A percentile compares a stretch with the other conserved stretches of the same genome.
Conservation (phyloP, 1,140 invertebrate species). For the Ceratoteleas bidentatus region DNA sequence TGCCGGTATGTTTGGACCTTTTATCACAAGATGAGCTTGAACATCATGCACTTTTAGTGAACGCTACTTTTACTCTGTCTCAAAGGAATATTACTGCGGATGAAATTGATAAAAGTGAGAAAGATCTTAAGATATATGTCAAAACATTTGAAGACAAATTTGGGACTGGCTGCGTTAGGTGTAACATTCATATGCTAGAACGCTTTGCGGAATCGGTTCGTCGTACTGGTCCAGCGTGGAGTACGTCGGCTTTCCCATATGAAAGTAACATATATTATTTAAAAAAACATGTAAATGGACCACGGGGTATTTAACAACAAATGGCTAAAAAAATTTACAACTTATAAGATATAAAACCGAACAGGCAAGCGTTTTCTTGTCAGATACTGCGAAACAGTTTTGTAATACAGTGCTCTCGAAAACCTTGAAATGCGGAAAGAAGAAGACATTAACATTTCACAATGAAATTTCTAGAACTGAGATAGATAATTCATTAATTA, state of each 20-base stretch:
- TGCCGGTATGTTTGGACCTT: conserved; percentile 8
- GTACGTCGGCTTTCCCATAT: conserved; percentile 55
- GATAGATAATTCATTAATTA: too few relatives aligned
- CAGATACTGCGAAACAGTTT: not conserved
- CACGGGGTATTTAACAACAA: conserved; percentile 51
- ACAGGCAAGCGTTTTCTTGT: not conserved
- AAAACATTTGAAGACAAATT: conserved; percentile 52
- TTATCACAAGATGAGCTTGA: conserved; percentile 32
- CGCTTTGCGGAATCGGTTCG: conserved; percentile 44
- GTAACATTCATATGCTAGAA: conserved; percentile 48
- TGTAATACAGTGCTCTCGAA: not conserved
- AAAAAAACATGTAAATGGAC: conserved; percentile 49
- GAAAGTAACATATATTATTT: conserved; percentile 52
- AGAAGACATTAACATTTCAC: too few relatives aligned
- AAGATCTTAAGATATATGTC: too few relatives aligned
- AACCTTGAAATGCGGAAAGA: too few relatives aligned
- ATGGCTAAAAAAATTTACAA: conserved; percentile 49
- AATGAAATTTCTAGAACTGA: too few relatives aligned
- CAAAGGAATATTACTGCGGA: conserved; percentile 27
- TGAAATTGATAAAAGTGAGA: conserved; percentile 35
- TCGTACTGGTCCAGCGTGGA: conserved; percentile 45
- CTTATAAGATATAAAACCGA: conserved; percentile 15
- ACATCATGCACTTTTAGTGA: conserved; percentile 53
- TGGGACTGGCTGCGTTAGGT: conserved; percentile 21
- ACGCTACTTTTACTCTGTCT: conserved; percentile 32